Evolutionary conservation across 2,888 invertebrate genomes (phyloP).

Genomic region (Drosophila parthenogenetica): DNA sequence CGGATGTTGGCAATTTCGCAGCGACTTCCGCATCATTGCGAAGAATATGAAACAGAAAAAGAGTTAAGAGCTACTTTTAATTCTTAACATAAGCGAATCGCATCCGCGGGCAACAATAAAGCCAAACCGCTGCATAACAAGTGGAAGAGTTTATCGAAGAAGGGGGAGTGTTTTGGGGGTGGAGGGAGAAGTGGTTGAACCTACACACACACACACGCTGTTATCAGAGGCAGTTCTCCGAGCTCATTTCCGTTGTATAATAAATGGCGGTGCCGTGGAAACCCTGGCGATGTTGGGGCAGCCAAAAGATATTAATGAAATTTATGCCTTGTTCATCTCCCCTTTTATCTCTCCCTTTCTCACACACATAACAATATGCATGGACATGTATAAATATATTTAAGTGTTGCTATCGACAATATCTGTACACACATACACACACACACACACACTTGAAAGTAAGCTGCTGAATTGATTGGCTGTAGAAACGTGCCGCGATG

Average conservation of each 20-base stretch:
- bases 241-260: conserved; percentile 70
- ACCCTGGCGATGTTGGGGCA: conserved; percentile 34
- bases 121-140: conserved; percentile 13
- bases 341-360: neutral
- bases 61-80: conserved; percentile 74
- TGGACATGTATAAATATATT: conserved; percentile 19
- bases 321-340: conserved; percentile 29
- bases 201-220: conserved; percentile 5
- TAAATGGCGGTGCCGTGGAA: conserved; percentile 50
- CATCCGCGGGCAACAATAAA: conserved; percentile 63
- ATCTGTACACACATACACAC: conserved; percentile 26
- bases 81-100: conserved; percentile 63
- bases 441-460: conserved; percentile 35
- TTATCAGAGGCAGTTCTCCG: conserved; percentile 32
- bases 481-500: conserved; percentile 53
- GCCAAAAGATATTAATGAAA: conserved; percentile 56
- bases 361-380: conserved; percentile 1
- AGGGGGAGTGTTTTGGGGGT: conserved; percentile 8
- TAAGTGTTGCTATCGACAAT: conserved; percentile 33
- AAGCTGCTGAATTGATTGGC: conserved; percentile 69
- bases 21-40: conserved; percentile 62
- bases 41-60: conserved; percentile 29
- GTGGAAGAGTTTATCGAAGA: neutral
- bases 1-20: conserved; percentile 74
- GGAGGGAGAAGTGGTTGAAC: neutral